These are phyloP conservation scores for Oryzias javanicus DNA, from an alignment of 2,113 vertebrate genomes.

Conservation along the genomic window DNA sequence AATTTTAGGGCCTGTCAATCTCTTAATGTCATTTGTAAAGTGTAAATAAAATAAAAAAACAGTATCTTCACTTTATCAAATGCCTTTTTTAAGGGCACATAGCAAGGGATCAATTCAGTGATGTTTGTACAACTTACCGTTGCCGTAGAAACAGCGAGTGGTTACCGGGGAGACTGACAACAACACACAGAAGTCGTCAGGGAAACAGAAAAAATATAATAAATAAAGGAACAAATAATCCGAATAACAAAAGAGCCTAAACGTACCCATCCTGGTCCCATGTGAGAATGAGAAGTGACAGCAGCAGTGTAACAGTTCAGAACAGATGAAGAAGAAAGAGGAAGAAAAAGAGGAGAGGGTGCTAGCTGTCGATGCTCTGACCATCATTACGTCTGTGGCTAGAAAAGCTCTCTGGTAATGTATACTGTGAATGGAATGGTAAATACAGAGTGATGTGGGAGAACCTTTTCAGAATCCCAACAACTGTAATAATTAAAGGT, in stretches of 20 bases:
- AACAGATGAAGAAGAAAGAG: slow-evolving; percentile 24
- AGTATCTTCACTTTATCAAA: slow-evolving; percentile 33
- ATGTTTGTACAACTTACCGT: slow-evolving; percentile 80
- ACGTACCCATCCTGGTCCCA: slow-evolving; percentile 27
- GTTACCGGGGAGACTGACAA: slow-evolving; percentile 82
- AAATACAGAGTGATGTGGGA: slow-evolving; percentile 26
- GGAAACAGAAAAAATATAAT: slow-evolving; percentile 82
- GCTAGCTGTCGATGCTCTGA: slow-evolving; percentile 27
- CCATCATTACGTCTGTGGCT: slow-evolving; percentile 31
- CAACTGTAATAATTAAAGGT: slow-evolving; percentile 7
- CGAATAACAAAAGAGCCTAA: slow-evolving; percentile 69
- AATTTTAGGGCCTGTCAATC: background rate
- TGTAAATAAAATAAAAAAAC: slow-evolving; percentile 16
- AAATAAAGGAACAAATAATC: slow-evolving; percentile 77
- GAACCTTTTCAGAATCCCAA: slow-evolving; percentile 13
- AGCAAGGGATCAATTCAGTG: slow-evolving; percentile 69
- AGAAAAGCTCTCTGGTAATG: slow-evolving; percentile 22
- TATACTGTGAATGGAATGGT: slow-evolving; percentile 8
- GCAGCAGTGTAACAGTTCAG: slow-evolving; percentile 56
- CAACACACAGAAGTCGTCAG: slow-evolving; percentile 82
- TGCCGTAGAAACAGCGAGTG: slow-evolving; percentile 77
- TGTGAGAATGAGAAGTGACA: slow-evolving; percentile 48
- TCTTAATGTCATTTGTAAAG: background rate
- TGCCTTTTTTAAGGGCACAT: slow-evolving; percentile 46
- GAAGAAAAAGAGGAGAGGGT: slow-evolving; percentile 28